These are phyloP conservation scores for Tiliqua scincoides DNA, from an alignment of 2,113 vertebrate genomes.

Conservation along the genomic window DNA sequence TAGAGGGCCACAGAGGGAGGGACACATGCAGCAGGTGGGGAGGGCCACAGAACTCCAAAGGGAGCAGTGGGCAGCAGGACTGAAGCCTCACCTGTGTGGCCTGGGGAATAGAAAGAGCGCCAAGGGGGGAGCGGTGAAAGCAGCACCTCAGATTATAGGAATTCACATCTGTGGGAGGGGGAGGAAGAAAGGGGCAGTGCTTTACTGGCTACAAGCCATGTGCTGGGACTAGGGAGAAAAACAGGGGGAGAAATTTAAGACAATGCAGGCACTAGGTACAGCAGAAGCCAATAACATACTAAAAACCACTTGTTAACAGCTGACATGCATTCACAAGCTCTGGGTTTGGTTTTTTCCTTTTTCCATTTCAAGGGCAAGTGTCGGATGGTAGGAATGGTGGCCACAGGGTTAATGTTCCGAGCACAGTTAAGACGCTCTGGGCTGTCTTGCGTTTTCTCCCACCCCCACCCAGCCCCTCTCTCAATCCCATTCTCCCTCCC, in stretches of 20 bases:
- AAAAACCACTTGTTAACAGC: constrained; percentile 89
- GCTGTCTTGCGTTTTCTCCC: constrained; percentile 68
- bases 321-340: constrained; percentile 94
- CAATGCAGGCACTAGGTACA: constrained; percentile 87
- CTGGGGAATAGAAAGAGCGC: constrained; percentile 65
- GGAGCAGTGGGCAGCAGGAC: constrained; percentile 50
- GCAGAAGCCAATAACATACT: constrained; percentile 86
- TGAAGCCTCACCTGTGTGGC: constrained; percentile 62
- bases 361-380: constrained; percentile 79
- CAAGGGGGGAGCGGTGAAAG: constrained; percentile 56
- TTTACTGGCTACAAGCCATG: constrained; percentile 49
- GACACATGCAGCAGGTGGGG: constrained; percentile 78
- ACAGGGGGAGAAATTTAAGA: constrained; percentile 72
- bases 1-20: constrained; percentile 75
- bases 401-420: constrained; percentile 75
- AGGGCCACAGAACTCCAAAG: constrained; percentile 68
- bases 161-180: constrained; percentile 37
- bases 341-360: constrained; percentile 63
- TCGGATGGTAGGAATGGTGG: constrained; percentile 82
- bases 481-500: constrained; percentile 51
- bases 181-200: constrained; percentile 49
- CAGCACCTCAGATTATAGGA: constrained; percentile 66
- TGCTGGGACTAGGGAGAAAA: constrained; percentile 44
- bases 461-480: constrained; percentile 30
- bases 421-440: constrained; percentile 70